Conservation (phyloP, 2,113 vertebrate species). For the Sigmodon hispidus region DNA sequence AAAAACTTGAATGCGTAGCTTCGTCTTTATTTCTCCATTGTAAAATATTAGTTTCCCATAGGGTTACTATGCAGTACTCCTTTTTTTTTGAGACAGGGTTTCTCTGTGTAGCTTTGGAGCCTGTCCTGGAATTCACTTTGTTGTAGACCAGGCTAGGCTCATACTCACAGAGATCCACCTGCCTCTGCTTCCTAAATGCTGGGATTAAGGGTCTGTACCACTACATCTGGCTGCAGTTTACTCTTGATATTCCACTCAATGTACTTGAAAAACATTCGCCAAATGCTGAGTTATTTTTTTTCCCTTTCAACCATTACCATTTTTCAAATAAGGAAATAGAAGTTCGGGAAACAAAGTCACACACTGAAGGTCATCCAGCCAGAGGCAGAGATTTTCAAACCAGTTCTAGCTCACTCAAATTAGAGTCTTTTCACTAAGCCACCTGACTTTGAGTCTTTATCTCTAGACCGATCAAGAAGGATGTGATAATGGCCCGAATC, state of each 20-base stretch:
- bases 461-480: not conserved
- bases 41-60: not conserved
- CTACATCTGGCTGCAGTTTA: not conserved
- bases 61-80: not conserved
- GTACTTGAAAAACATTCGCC: not conserved
- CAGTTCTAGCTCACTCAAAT: slow-evolving; percentile 22
- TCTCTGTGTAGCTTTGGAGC: no score
- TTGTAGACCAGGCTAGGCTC: no score
- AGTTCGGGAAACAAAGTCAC: not conserved
- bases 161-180: no score
- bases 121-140: no score
- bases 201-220: no score
- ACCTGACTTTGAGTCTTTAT: slow-evolving; percentile 29
- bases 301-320: not conserved
- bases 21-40: not conserved
- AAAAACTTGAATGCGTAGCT: not conserved
- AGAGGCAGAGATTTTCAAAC: slow-evolving; percentile 6
- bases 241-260: not conserved
- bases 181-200: no score
- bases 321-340: not conserved
- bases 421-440: not conserved
- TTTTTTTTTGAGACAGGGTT: no score
- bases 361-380: slow-evolving; percentile 17
- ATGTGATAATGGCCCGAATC: not conserved
- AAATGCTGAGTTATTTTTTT: not conserved